Conservation (phyloP, 2,888 invertebrate species). For the Drosophila mimica region DNA sequence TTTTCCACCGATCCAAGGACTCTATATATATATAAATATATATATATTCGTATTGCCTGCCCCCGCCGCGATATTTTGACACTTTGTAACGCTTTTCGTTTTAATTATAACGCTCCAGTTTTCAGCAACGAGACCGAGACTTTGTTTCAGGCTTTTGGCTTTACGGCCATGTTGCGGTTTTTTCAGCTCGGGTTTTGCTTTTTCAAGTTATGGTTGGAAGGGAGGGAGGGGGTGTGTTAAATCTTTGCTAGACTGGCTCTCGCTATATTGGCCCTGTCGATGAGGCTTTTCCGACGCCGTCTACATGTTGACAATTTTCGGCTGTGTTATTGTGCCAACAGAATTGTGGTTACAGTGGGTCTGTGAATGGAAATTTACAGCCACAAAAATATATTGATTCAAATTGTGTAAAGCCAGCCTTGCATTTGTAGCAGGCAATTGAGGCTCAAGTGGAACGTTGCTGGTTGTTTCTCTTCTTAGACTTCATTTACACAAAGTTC, state of each 20-base stretch:
- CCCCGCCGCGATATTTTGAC: constrained; percentile 59
- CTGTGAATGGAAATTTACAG: neutral
- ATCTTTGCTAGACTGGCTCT: constrained; percentile 30
- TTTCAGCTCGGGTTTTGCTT: constrained; percentile 17
- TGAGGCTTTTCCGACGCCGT: constrained; percentile 21
- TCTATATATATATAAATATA: neutral
- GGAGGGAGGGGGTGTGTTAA: constrained; percentile 8
- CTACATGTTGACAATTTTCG: constrained; percentile 32
- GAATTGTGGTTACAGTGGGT: constrained; percentile 23
- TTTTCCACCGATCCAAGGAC: neutral
- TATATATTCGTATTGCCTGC: constrained; percentile 8
- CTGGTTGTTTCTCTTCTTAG: neutral
- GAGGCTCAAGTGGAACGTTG: neutral
- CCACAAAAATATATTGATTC: constrained; percentile 10
- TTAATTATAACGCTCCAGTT: constrained; percentile 61
- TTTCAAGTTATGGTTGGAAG: neutral
- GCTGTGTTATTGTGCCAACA: constrained; percentile 15
- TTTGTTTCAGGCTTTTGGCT: constrained; percentile 16
- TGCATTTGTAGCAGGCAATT: neutral
- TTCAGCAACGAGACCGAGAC: constrained; percentile 2
- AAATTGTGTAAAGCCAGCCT: neutral
- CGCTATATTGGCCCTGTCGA: constrained; percentile 48
- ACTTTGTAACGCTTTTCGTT: constrained; percentile 57
- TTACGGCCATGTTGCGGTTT: constrained; percentile 38
- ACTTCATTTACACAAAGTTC: neutral